These are phyloP conservation scores for Yasuhikotakia modesta DNA, from an alignment of 2,797 vertebrate genomes.

Conservation along the genomic window DNA sequence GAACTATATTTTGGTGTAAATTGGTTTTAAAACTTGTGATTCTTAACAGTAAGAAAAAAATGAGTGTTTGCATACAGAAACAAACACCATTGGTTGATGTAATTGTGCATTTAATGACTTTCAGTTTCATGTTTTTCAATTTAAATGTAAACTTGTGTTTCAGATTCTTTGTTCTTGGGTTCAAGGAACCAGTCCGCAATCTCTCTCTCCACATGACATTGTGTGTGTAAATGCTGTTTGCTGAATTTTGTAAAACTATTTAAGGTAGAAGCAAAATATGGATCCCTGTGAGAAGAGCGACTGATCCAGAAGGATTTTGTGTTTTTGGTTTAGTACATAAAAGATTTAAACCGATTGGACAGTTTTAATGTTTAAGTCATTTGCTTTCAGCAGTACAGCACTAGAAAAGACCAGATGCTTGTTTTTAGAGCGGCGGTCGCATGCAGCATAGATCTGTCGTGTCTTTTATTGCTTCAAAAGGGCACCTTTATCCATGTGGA, in stretches of 20 bases:
- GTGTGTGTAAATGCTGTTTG: background rate
- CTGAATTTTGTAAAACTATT: background rate
- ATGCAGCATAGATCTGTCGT: conserved; percentile 3
- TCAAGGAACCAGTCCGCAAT: background rate
- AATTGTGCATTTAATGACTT: conserved; percentile 25
- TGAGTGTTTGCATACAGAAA: background rate
- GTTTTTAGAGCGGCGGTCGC: background rate
- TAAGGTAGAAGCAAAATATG: conserved; percentile 16
- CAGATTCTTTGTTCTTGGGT: background rate
- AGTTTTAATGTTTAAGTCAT: background rate
- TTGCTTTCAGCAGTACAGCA: background rate
- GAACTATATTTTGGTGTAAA: background rate
- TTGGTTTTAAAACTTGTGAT: background rate
- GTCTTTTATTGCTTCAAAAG: conserved; percentile 9
- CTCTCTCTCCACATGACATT: background rate
- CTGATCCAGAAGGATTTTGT: conserved; percentile 10
- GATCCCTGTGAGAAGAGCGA: background rate
- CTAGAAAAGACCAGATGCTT: background rate
- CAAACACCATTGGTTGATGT: background rate
- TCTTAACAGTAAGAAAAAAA: background rate
- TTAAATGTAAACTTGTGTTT: conserved; percentile 4
- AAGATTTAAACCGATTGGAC: background rate
- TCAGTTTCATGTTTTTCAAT: background rate
- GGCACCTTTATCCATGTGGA: background rate
- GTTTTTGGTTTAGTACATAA: background rate